Evolutionary conservation across 2,797 vertebrate genomes (phyloP).

Genomic region (Sphaeramia orbicularis): DNA sequence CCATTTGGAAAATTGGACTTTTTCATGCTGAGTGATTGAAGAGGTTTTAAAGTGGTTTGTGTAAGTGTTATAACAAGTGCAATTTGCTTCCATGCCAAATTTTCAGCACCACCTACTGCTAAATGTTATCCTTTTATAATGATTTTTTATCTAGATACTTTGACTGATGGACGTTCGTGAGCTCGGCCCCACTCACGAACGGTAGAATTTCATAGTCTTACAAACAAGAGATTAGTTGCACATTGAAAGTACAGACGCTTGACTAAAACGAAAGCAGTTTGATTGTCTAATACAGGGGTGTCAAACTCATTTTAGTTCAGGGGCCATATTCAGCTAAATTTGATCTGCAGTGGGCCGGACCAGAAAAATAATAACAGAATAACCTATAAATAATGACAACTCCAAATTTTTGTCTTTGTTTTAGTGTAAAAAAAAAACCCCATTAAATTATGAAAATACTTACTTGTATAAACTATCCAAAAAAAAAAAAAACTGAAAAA

Average conservation of each 20-base stretch:
- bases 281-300: slow-evolving; percentile 59
- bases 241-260: slow-evolving; percentile 44
- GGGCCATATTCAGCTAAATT: too few relatives aligned
- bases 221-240: slow-evolving; percentile 49
- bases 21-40: slow-evolving; percentile 51
- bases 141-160: slow-evolving; percentile 14
- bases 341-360: too few relatives aligned
- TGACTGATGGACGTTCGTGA: slow-evolving; percentile 39
- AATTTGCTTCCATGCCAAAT: slow-evolving; percentile 72
- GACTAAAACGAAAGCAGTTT: slow-evolving; percentile 71
- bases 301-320: too few relatives aligned
- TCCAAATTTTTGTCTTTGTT: too few relatives aligned
- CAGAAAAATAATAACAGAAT: too few relatives aligned
- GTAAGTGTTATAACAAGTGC: slow-evolving; percentile 72
- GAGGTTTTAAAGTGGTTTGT: slow-evolving; percentile 37
- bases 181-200: slow-evolving; percentile 2
- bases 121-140: slow-evolving; percentile 25
- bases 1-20: slow-evolving; percentile 66
- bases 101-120: slow-evolving; percentile 29
- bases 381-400: too few relatives aligned
- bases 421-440: too few relatives aligned
- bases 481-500: too few relatives aligned
- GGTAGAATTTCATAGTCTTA: slow-evolving; percentile 13
- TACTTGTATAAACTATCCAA: too few relatives aligned
- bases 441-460: too few relatives aligned